Conservation (phyloP, 2,888 invertebrate species). For the Orthosia gothica region DNA sequence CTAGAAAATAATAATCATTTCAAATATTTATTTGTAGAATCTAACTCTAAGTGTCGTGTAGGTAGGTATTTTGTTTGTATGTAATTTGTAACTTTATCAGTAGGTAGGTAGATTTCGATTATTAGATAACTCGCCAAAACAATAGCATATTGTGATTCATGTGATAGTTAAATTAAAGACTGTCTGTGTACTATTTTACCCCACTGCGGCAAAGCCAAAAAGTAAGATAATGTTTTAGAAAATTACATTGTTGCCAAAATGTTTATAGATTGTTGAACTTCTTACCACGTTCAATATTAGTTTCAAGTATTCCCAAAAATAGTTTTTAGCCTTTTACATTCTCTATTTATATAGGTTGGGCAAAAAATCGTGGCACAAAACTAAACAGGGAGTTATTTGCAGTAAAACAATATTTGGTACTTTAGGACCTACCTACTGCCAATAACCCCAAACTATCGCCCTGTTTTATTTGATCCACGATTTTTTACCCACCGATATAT, state of each 20-base stretch:
- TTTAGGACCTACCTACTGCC: no score
- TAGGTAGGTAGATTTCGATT: neutral
- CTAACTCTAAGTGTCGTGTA: neutral
- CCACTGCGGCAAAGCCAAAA: neutral
- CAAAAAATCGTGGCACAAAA: no score
- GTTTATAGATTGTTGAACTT: neutral
- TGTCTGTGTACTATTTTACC: conserved; percentile 9
- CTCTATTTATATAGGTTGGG: no score
- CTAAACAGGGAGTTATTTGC: no score
- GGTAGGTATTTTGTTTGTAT: neutral
- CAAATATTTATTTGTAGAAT: neutral
- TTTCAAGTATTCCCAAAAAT: neutral
- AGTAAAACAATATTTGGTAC: no score
- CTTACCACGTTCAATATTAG: neutral
- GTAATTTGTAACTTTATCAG: neutral
- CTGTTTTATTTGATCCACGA: no score
- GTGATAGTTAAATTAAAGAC: conserved; percentile 15
- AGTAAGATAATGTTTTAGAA: neutral
- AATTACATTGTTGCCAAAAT: conserved; percentile 1
- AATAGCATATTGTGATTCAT: neutral
- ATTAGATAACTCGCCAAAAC: conserved; percentile 1
- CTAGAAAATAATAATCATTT: neutral
- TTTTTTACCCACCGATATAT: no score
- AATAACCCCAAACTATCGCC: no score
- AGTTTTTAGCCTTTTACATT: neutral